Conservation (phyloP, 2,113 vertebrate species). For the Aphyosemion australe region DNA sequence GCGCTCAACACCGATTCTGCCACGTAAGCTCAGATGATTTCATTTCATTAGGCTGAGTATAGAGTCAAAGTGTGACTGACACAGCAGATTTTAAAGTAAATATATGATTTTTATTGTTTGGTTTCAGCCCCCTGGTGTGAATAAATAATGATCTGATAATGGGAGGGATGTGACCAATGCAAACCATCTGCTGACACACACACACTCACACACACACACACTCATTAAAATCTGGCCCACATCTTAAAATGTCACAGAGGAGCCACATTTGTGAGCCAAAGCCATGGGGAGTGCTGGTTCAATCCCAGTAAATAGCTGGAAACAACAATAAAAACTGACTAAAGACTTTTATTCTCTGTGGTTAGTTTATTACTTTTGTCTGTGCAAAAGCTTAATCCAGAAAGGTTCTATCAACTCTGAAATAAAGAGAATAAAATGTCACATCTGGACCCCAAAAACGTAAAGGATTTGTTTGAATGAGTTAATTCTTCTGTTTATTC, state of each 20-base stretch:
- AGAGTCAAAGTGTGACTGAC: not conserved
- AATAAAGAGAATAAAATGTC: too few relatives aligned
- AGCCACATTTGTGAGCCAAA: not conserved
- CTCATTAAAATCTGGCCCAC: slow-evolving; percentile 70
- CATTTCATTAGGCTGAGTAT: not conserved
- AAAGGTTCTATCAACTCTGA: too few relatives aligned
- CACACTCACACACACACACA: slow-evolving; percentile 28
- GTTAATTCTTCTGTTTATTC: too few relatives aligned
- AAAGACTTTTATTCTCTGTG: not conserved
- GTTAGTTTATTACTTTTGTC: not conserved
- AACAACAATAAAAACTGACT: not conserved
- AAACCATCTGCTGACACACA: slow-evolving; percentile 69
- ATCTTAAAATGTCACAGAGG: slow-evolving; percentile 30
- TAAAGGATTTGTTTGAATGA: too few relatives aligned
- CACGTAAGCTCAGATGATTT: not conserved
- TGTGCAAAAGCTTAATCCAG: too few relatives aligned
- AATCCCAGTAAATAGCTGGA: not conserved
- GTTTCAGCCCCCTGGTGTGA: slow-evolving; percentile 48
- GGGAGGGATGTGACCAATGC: slow-evolving; percentile 59
- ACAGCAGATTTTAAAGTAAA: not conserved
- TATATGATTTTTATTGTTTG: not conserved
- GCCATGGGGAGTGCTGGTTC: slow-evolving; percentile 13
- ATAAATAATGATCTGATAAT: slow-evolving; percentile 69
- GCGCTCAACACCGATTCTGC: too few relatives aligned
- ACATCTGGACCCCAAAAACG: too few relatives aligned